Conservation (phyloP, 2,797 vertebrate genomes). For the Melanogrammus aeglefinus region DNA sequence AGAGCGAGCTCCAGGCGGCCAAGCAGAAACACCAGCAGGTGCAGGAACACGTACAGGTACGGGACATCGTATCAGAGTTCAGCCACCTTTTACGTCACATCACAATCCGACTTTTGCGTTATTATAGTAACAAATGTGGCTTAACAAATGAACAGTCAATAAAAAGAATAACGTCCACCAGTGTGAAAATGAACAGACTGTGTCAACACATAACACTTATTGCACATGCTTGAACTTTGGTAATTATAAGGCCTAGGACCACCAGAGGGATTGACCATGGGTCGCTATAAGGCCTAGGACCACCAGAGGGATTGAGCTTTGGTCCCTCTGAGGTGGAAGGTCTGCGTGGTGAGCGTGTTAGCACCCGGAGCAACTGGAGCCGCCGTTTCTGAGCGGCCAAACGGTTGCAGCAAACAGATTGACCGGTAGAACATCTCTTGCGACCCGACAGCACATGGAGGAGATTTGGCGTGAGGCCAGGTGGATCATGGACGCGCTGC, state of each 20-base stretch:
- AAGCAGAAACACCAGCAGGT: slow-evolving; percentile 88
- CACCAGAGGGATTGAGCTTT: neutral
- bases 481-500: slow-evolving; percentile 90
- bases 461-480: slow-evolving; percentile 90
- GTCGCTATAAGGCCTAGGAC: too few relatives aligned
- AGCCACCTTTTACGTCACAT: too few relatives aligned
- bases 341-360: neutral
- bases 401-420: neutral
- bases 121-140: too few relatives aligned
- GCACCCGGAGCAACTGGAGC: neutral
- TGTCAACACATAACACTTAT: too few relatives aligned
- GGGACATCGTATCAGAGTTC: too few relatives aligned
- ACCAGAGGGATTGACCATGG: neutral
- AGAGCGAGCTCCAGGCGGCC: slow-evolving; percentile 78
- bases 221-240: neutral
- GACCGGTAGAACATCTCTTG: neutral
- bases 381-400: neutral
- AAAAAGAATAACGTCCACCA: too few relatives aligned
- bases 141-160: too few relatives aligned
- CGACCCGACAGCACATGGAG: slow-evolving; percentile 83
- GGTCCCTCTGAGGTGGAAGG: neutral
- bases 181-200: too few relatives aligned
- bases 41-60: slow-evolving; percentile 88
- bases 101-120: too few relatives aligned
- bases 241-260: too few relatives aligned